phyloP scores from a whole-genome alignment of 2,888 invertebrate genomes.

The Malthinus seriepunctatus region DNA sequence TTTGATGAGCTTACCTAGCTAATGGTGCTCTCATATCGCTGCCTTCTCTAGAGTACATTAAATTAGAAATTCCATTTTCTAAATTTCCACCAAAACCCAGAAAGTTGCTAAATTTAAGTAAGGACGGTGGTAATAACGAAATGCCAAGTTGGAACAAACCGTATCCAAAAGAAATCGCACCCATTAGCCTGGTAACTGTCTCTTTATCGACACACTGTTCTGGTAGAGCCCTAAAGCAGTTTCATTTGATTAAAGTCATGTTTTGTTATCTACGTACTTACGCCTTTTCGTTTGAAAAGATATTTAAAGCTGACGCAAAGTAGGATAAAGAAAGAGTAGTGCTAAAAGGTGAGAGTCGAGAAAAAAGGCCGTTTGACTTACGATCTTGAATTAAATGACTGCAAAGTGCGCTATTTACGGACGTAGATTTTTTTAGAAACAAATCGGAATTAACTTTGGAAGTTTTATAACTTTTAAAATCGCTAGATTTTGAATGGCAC shows the following conservation, averaged over 20 bases:
- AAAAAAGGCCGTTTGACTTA: slow-evolving; percentile 7
- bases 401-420: slow-evolving; percentile 36
- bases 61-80: slow-evolving; percentile 60
- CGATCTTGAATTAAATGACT: slow-evolving; percentile 17
- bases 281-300: slow-evolving; percentile 40
- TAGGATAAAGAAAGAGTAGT: slow-evolving; percentile 38
- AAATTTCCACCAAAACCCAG: slow-evolving; percentile 69
- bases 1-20: slow-evolving; percentile 59
- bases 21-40: slow-evolving; percentile 70
- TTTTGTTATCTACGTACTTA: slow-evolving; percentile 32
- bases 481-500: not conserved
- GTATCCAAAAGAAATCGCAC: slow-evolving; percentile 71
- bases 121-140: slow-evolving; percentile 67
- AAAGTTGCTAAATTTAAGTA: slow-evolving; percentile 63
- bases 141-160: slow-evolving; percentile 70
- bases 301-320: slow-evolving; percentile 39
- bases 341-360: slow-evolving; percentile 28
- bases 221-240: slow-evolving; percentile 21
- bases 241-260: not conserved
- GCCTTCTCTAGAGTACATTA: slow-evolving; percentile 64
- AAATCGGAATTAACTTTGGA: not conserved
- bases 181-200: slow-evolving; percentile 64
- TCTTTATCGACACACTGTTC: slow-evolving; percentile 53
- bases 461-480: not conserved
- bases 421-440: slow-evolving; percentile 39